A percentile compares a stretch with the other conserved stretches of the same genome.
Conservation (phyloP, 2,888 invertebrate genomes). For the Nebria salina region DNA sequence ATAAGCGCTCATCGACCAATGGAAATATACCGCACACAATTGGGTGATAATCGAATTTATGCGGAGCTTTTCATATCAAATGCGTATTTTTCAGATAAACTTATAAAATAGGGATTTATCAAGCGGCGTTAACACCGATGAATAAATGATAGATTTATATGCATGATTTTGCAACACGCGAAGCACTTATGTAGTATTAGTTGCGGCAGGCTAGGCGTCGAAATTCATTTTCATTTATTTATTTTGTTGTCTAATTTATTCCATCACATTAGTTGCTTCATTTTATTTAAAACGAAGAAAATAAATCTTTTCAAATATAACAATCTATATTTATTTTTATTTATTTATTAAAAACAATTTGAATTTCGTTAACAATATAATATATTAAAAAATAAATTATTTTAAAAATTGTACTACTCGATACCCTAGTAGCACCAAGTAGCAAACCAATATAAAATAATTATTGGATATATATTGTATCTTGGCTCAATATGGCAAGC, state of each 20-base stretch:
- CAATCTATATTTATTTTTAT: no score
- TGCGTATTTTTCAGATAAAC: neutral
- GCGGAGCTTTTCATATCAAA: neutral
- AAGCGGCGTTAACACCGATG: no score
- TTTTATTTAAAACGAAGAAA: neutral
- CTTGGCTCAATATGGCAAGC: no score
- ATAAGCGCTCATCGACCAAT: neutral
- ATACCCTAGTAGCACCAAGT: no score
- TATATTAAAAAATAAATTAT: no score
- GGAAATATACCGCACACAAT: neutral
- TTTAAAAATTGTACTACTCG: no score
- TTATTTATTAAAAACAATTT: no score
- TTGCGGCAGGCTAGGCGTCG: neutral
- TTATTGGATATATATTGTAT: no score
- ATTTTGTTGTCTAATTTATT: neutral
- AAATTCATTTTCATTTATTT: slow-evolving; percentile 6
- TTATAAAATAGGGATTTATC: neutral
- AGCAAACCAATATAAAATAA: no score
- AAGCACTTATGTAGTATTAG: neutral
- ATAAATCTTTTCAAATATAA: no score
- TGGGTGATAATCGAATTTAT: neutral
- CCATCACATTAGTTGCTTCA: neutral
- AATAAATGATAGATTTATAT: neutral
- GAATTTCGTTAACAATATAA: no score
- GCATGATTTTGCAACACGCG: neutral